Base-by-base conservation (phyloP, 2,797 vertebrate species). In the Sebastes minor region DNA sequence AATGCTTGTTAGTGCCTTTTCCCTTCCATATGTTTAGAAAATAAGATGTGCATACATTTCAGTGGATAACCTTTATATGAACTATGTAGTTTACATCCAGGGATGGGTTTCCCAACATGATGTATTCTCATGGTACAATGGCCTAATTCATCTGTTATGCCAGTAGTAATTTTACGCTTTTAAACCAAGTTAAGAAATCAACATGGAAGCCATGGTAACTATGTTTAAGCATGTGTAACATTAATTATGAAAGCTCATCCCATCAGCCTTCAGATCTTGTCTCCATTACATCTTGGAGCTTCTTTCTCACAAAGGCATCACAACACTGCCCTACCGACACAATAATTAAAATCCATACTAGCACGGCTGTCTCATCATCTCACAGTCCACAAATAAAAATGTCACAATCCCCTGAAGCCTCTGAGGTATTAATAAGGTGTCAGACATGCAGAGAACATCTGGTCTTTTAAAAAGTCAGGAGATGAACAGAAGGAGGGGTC, bases 321-420 rank as follows among this genome's bases (percentile, higher is more conserved):
- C 2, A 79, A 27, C 30, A 20, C 55, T n/a, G 55, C 49, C 7
- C 59, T 60, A 53, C 59, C 18, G 9, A 77, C 62, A 55, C 38
- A 71, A 70, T 85, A 85, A 93, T 92, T 91, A 93, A 86, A 84
- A 88, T 80, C 80, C 55, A 82, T 18, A 74, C 53, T 14, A 49
- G 32, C 69, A 11, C 6, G 80, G 79, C 82, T 75, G 69, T 71
- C 86, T 77, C 62, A 78, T 76, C 73, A 57, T 80, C 60, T 86
- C 55, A 67, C 18, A 76, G 60, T 74, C 52, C 23, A 71, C 84
- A 80, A 74, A 86, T 85, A 87, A 82, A 89, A 82, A 88, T 56
- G 72, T 76, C 65, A 80, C 55, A 67, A 57, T 67, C 70, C 62
- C 53, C 59, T 18, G 18, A 76, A 76, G 74, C 69, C 60, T 74